These are phyloP conservation scores for Pseudococcus longispinus DNA, from an alignment of 2,888 invertebrate genomes.

Conservation along the genomic window DNA sequence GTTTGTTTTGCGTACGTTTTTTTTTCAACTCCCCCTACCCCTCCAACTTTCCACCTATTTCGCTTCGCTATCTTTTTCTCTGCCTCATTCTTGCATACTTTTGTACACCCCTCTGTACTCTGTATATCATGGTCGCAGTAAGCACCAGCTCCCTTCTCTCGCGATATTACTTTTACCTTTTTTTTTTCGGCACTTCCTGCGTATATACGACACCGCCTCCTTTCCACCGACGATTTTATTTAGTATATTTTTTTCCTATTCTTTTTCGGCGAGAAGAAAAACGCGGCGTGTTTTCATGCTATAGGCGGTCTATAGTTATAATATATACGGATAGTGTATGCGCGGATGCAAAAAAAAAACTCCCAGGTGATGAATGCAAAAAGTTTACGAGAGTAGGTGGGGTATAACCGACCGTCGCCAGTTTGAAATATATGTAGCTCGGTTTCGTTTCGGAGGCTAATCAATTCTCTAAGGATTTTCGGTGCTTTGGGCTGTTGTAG, in stretches of 20 bases:
- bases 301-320: background rate
- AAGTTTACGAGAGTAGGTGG: background rate
- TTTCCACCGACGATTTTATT: background rate
- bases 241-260: background rate
- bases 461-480: background rate
- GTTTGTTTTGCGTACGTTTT: background rate
- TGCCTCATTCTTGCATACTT: background rate
- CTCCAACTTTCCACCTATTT: background rate
- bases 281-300: background rate
- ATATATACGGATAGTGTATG: background rate
- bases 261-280: background rate
- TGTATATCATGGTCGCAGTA: background rate
- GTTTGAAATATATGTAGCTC: background rate
- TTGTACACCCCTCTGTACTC: background rate
- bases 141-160: background rate
- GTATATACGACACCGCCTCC: background rate
- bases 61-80: background rate
- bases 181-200: background rate
- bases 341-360: background rate
- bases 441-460: background rate
- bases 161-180: background rate
- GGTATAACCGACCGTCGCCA: background rate
- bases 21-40: background rate
- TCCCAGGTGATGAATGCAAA: slow-evolving; percentile 33
- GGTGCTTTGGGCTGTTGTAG: background rate